Percentiles rank a stretch among this genome's conserved stretches.
Evolutionary conservation across 2,888 invertebrate species (phyloP).

Genomic region (Nipponacmea schrenckii): DNA sequence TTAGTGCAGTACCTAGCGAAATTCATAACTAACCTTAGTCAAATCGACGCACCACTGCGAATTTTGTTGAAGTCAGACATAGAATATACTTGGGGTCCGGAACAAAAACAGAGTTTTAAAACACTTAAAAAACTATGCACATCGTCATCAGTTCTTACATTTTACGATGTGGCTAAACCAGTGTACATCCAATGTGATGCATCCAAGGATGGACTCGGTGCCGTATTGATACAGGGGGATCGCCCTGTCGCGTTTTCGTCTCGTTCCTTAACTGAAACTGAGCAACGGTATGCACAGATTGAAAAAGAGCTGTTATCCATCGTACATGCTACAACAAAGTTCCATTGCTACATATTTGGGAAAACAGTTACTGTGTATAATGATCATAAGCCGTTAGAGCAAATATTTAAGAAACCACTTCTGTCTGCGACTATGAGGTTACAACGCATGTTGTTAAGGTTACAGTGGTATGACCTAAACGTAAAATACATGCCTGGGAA

Average conservation of each 20-base stretch:
- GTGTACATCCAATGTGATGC: slow-evolving; percentile 37
- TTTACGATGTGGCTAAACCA: slow-evolving; percentile 30
- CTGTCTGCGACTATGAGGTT: slow-evolving; percentile 31
- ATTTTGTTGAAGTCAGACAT: slow-evolving; percentile 30
- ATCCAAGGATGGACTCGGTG: slow-evolving; percentile 35
- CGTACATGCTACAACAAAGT: slow-evolving; percentile 23
- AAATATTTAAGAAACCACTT: slow-evolving; percentile 25
- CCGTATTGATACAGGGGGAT: slow-evolving; percentile 33
- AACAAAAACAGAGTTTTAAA: slow-evolving; percentile 33
- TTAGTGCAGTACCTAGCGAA: slow-evolving; percentile 36
- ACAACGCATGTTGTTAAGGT: slow-evolving; percentile 28
- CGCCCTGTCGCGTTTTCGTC: slow-evolving; percentile 34
- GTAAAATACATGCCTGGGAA: slow-evolving; percentile 26
- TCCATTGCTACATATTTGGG: slow-evolving; percentile 21
- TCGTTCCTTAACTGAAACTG: slow-evolving; percentile 23
- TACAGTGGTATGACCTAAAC: slow-evolving; percentile 27
- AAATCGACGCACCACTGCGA: slow-evolving; percentile 33
- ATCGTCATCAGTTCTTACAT: slow-evolving; percentile 30
- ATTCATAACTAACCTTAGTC: slow-evolving; percentile 39
- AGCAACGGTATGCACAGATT: too few species aligned
- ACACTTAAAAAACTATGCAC: slow-evolving; percentile 20
- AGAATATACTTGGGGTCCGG: slow-evolving; percentile 28
- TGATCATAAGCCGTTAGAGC: slow-evolving; percentile 34
- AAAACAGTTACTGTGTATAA: slow-evolving; percentile 24
- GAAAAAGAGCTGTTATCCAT: slow-evolving; percentile 36